Base-by-base conservation (phyloP, 2,888 invertebrate genomes). In the Hydraecia micacea region DNA sequence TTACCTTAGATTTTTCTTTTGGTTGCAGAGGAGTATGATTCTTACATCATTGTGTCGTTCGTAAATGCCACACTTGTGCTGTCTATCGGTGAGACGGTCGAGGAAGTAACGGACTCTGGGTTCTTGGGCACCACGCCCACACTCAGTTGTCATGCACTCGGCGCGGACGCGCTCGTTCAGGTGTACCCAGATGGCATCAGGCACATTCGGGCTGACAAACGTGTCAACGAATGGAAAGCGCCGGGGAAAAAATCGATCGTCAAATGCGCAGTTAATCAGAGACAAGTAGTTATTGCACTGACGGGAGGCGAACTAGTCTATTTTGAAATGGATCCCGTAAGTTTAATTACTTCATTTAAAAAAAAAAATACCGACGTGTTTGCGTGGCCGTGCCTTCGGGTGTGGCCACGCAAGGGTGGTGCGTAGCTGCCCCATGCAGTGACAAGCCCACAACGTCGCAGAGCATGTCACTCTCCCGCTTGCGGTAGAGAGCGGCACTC, bases 41-140 rank as follows among this genome's bases (percentile, higher is more conserved):
- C 99, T 75, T 99, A 99, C 97, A 99, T 99, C 97, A 99, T 99
- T 95, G 99, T 99, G 91, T 99, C 99, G 73, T 99, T 99, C 98
- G 99, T 99, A 86, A 97, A 97, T 91, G 99, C 99, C 89, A 99
- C 99, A 28, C 98, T 99, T 92, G 99, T 99, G 86, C 97, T 99
- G 91, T 99, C 99, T 90, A 99, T 99, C 94, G 99, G 99, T 89
- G 99, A 99, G 96, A 99, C 99, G 25, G 99, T 99, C n/a, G 99
- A 99, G 96, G 99, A 99, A 98, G 99, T 99, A 42, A 99, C 99
- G 0, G 99, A 99, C 95, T 99, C 99, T 84, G 99, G 99, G 67
- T 99, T 99, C 95, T 97, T 99, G 91, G 99, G 99, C 81, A 99
- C 99, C 0, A 99, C 99, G 0, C 99, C 99, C 0, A 99, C 99